Percentiles rank a stretch among this genome's conserved stretches.
phyloP scores from a whole-genome alignment of 1,140 invertebrate species.

The Zaprionus africanus region DNA sequence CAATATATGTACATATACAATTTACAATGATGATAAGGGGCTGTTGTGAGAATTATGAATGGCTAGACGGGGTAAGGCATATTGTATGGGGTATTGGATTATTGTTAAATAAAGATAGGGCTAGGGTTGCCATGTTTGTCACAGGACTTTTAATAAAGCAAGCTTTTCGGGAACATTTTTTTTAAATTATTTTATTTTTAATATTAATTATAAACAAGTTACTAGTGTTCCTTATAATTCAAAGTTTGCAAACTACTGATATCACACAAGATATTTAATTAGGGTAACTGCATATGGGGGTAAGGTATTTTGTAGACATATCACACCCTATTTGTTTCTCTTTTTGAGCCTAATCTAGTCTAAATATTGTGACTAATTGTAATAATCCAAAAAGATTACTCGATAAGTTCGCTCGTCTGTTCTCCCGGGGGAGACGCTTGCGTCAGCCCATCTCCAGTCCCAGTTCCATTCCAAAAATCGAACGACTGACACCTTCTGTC shows the following conservation, averaged over 20 bases:
- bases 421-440: neutral
- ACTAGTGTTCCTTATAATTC: too few species aligned
- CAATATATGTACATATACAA: too few species aligned
- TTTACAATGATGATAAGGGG: neutral
- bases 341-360: neutral
- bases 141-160: too few species aligned
- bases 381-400: slow-evolving; percentile 1
- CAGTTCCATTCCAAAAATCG: neutral
- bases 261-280: neutral
- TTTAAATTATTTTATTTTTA: too few species aligned
- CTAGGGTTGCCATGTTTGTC: too few species aligned
- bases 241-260: too few species aligned
- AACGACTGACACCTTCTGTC: neutral
- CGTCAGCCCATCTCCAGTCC: neutral
- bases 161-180: too few species aligned
- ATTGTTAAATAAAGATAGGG: neutral
- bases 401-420: neutral
- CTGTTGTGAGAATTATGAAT: neutral
- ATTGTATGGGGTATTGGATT: neutral
- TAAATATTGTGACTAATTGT: slow-evolving; percentile 4
- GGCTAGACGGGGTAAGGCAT: neutral
- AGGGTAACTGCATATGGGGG: neutral
- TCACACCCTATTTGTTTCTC: neutral
- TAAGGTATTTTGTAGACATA: neutral
- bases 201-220: too few species aligned